Evolutionary conservation across 2,113 vertebrate species (phyloP).

Genomic region (Mesocricetus auratus): DNA sequence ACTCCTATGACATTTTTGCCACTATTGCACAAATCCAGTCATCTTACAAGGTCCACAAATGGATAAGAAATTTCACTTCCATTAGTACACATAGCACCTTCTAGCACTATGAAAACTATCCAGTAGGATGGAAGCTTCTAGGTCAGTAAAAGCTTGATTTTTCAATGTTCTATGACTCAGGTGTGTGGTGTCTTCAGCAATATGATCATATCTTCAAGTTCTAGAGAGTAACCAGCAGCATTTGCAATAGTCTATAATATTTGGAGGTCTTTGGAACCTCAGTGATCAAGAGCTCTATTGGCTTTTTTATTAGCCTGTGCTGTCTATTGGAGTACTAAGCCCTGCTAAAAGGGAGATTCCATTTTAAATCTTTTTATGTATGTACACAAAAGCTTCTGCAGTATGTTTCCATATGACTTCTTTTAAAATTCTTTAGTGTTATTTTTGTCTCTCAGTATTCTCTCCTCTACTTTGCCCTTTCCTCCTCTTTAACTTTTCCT

Average conservation of each 20-base stretch:
- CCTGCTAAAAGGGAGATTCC: background rate
- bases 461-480: background rate
- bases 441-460: background rate
- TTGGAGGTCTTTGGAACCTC: background rate
- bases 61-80: background rate
- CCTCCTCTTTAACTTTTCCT: background rate
- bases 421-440: background rate
- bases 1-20: background rate
- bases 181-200: background rate
- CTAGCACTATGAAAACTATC: background rate
- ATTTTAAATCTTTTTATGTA: background rate
- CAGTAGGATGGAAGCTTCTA: background rate
- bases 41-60: background rate
- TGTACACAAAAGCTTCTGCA: background rate
- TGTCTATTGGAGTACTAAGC: background rate
- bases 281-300: background rate
- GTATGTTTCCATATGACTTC: background rate
- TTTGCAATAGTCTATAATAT: background rate
- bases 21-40: background rate
- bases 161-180: background rate
- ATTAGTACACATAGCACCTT: background rate
- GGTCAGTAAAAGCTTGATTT: background rate
- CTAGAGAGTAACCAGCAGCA: background rate
- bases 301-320: background rate
- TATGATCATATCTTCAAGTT: background rate